Evolutionary conservation across 2,113 vertebrate species (phyloP).

Genomic region (Oncorhynchus mykiss): DNA sequence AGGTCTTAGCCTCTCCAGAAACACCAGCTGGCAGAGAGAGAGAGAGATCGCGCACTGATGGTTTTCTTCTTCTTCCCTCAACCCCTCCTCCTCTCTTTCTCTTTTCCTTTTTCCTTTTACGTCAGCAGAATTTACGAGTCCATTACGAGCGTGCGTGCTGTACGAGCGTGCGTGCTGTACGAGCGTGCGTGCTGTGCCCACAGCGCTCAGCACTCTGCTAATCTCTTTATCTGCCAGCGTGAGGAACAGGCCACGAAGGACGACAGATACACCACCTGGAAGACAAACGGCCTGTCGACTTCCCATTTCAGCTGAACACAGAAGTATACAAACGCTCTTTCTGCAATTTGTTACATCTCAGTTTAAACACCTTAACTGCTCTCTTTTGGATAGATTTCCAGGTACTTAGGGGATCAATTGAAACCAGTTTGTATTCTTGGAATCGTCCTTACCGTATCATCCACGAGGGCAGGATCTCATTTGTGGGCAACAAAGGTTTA

Average conservation of each 20-base stretch:
- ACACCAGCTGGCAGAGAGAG: slow-evolving; percentile 16
- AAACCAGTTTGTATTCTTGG: too few relatives aligned
- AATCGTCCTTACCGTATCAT: too few relatives aligned
- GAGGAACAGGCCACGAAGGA: slow-evolving; percentile 35
- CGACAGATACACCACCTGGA: slow-evolving; percentile 32
- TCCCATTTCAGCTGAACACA: slow-evolving; percentile 42
- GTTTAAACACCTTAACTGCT: too few relatives aligned
- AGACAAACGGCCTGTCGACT: slow-evolving; percentile 48
- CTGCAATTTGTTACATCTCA: too few relatives aligned
- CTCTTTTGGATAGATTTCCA: too few relatives aligned
- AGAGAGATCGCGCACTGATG: slow-evolving; percentile 39
- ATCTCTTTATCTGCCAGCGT: slow-evolving; percentile 63
- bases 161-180: slow-evolving; percentile 67
- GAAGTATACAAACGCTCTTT: slow-evolving; percentile 7
- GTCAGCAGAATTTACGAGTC: slow-evolving; percentile 71
- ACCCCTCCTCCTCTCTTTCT: slow-evolving; percentile 29
- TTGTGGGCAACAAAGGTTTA: too few relatives aligned
- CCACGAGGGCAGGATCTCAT: too few relatives aligned
- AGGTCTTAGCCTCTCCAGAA: not conserved
- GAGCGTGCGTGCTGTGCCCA: slow-evolving; percentile 63
- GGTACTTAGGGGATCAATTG: too few relatives aligned
- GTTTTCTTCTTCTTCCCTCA: slow-evolving; percentile 35
- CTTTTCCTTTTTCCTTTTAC: slow-evolving; percentile 51
- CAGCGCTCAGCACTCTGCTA: slow-evolving; percentile 64
- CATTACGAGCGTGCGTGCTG: slow-evolving; percentile 70